Evolutionary conservation across 2,113 vertebrate genomes (phyloP).

Genomic region (Arenaria interpres): DNA sequence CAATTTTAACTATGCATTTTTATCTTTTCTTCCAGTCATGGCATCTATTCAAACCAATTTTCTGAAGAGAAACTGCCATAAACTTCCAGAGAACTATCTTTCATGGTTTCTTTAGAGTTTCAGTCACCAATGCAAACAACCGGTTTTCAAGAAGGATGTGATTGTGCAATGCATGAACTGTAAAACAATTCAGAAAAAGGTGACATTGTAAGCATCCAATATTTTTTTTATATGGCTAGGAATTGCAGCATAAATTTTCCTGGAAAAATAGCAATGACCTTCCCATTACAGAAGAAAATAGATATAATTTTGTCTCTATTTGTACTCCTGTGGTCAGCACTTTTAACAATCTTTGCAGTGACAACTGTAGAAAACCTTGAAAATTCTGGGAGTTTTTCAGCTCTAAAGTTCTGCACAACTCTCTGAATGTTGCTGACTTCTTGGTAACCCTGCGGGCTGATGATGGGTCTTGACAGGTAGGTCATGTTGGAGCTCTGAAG

Average conservation of each 20-base stretch:
- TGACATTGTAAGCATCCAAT: not conserved
- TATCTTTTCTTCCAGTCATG: not conserved
- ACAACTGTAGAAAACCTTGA: not conserved
- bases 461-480: not conserved
- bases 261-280: not conserved
- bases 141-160: constrained; percentile 8
- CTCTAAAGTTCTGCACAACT: not conserved
- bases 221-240: not conserved
- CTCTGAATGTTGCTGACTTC: not conserved
- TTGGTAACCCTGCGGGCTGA: not conserved
- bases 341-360: not conserved
- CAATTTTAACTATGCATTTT: not conserved
- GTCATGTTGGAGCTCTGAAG: not conserved
- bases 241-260: not conserved
- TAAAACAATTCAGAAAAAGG: constrained; percentile 46
- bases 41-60: not conserved
- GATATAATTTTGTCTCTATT: not conserved
- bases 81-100: not conserved
- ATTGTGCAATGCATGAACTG: not conserved
- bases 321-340: not conserved
- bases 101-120: not conserved
- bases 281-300: not conserved
- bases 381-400: not conserved
- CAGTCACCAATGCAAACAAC: not conserved
- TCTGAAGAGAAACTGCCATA: not conserved